Base-by-base conservation (phyloP, 1,140 invertebrate genomes). In the Odontomachus brunneus region DNA sequence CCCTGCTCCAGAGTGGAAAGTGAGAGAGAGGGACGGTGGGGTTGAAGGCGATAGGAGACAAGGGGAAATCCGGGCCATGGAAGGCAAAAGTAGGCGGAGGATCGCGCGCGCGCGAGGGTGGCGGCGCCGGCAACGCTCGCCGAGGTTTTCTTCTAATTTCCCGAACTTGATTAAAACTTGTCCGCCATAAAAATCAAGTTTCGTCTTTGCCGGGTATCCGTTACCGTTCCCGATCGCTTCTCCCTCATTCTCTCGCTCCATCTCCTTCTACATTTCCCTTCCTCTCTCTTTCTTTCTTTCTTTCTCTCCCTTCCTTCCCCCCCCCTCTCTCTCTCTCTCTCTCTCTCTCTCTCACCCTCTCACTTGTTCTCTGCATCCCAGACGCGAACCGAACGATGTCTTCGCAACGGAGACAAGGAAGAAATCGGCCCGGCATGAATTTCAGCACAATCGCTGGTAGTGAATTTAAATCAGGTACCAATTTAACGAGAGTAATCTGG, bases 151-250 rank as follows among this genome's bases (percentile, higher is more conserved):
- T 88, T 90, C 91, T 91, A 91, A 92, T 91, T 92, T 90, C 89
- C 88, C 85, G 83, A 91, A 92, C 91, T 90, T 91, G 90, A 92
- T 92, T 91, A 92, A 92, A 92, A 92, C 90, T 92, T 91, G 90
- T 89, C 80, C 88, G 82, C 82, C 85, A 90, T 91, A 87, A 91
- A 90, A 91, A 92, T 92, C 82, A 91, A 90, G 90, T 91, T 92
- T 89, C 66, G 84, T 78, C 80, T 66, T 71, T 73, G 69, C 76
- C 59, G 76, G 84, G 73, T 88, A 85, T 83, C 81, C 59, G 86
- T 88, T 90, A 89, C 78, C 69, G 82, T 73, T 81, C 67, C 63
- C 60, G 82, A 75, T 73, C 44, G 57, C 55, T 57, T 51, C 65
- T 59, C 51, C 44, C 38, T 60, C 33, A n/a, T n/a, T 69, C 11